Base-by-base conservation (phyloP, 2,797 vertebrate species). In the Melanotaenia boesemani region DNA sequence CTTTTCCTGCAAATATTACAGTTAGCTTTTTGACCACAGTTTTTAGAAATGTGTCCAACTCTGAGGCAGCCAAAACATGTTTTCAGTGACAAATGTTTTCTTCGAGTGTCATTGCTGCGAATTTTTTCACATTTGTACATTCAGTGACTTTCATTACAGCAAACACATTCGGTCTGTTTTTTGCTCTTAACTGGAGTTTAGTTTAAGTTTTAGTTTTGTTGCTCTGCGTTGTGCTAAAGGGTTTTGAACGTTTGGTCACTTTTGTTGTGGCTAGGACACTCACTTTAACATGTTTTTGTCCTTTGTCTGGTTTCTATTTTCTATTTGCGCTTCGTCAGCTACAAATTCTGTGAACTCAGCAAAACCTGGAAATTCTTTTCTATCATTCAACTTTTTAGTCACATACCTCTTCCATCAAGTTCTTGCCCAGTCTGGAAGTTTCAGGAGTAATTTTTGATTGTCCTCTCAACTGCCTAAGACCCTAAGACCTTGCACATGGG, bases 101-200 rank as follows among this genome's bases (percentile, higher is more conserved):
- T 60, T 68, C 22, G 39, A 54, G 68, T 4, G 1, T 4, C 59
- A 37, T 32, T 61, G 58, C 32, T 54, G 16, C 7, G 11, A 62
- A 62, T 18, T 54, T 70, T 28, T 11, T 32, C n/a, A 70, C 58
- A 61, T 39, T 62, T 70, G 4, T 62, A 62, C 13, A 70, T 62
- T 6, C 52, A 70, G n/a, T 52, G 18, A 28, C 15, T 37, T 54
- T 62, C 8, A 4, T 62, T 70, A 1, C 46, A 70, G 58, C 58
- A 62, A 5, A 62, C 24, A 6, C 16, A 62, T 32, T 62, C 48
- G 39, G 55, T 18, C 9, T 15, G 58, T 5, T 6, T n/a, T 54
- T 70, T 22, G 10, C 34, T 46, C 28, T 11, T 24, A 54, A 24
- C 6, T 52, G 46, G n/a, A 16, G 11, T n/a, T n/a, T 62, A 4